Evolutionary conservation across 2,113 vertebrate species (phyloP).

Genomic region (Salvelinus alpinus): DNA sequence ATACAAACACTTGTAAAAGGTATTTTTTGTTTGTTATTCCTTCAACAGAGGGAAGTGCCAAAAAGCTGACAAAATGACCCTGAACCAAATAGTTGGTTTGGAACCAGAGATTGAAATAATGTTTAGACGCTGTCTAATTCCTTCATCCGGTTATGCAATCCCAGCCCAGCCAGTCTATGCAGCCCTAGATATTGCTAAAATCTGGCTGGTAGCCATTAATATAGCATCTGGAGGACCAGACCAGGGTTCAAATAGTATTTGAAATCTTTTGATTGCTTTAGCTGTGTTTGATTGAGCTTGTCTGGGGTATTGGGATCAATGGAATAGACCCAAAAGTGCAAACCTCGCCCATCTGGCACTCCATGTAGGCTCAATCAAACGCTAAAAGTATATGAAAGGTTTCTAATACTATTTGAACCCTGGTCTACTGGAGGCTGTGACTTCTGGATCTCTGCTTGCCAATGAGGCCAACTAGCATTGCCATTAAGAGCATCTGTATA

Average conservation of each 20-base stretch:
- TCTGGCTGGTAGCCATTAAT: background rate
- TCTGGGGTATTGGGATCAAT: too few relatives aligned
- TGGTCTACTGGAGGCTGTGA: background rate
- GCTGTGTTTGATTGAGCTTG: too few relatives aligned
- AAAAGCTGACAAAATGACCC: background rate
- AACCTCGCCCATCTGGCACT: too few relatives aligned
- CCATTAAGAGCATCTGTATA: background rate
- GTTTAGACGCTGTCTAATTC: conserved; percentile 1
- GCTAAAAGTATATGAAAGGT: too few relatives aligned
- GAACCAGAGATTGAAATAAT: conserved; percentile 8
- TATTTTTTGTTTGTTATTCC: background rate
- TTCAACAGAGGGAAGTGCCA: background rate
- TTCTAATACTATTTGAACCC: too few relatives aligned
- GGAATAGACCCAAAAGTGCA: too few relatives aligned
- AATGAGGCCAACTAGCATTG: background rate
- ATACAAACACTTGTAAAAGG: background rate
- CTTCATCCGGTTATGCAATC: conserved; percentile 6
- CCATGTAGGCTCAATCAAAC: too few relatives aligned
- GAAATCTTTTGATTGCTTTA: too few relatives aligned
- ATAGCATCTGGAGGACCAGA: background rate
- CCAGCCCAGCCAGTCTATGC: background rate
- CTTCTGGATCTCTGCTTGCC: background rate
- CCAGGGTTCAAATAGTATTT: too few relatives aligned
- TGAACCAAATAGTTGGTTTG: background rate
- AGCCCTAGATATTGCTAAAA: background rate